Conservation (phyloP, 1,140 invertebrate genomes). For the Hylaeus anthracinus region DNA sequence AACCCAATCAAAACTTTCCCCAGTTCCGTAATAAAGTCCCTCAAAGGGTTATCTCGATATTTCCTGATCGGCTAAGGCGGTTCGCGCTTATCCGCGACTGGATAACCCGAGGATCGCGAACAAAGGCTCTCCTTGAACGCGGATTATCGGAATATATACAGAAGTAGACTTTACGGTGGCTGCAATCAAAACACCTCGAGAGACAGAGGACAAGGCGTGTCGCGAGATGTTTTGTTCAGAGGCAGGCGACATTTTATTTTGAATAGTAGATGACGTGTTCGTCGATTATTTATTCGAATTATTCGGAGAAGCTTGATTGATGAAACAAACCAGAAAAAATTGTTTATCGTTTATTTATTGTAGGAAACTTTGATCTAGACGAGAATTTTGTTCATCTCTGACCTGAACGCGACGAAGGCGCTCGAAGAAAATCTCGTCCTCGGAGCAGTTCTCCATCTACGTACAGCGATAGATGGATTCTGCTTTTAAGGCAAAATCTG, state of each 20-base stretch:
- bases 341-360: no score
- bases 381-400: no score
- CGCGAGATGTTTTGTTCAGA: no score
- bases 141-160: neutral
- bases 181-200: no score
- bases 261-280: no score
- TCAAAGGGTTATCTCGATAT: conserved; percentile 44
- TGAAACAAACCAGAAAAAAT: no score
- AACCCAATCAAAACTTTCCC: conserved; percentile 66
- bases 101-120: no score
- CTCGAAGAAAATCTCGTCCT: conserved; percentile 6
- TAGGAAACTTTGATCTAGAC: no score
- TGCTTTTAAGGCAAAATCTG: conserved; percentile 24
- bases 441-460: conserved; percentile 20
- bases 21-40: conserved; percentile 36
- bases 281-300: no score
- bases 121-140: neutral
- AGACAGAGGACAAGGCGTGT: no score
- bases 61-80: conserved; percentile 10
- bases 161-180: neutral
- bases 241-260: no score
- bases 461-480: neutral
- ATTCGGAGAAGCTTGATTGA: no score
- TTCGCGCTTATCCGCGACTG: neutral
- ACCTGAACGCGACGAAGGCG: neutral